Percentiles rank a stretch among this genome's conserved stretches.
Conservation (phyloP, 2,797 vertebrate genomes). For the Mycteria americana region DNA sequence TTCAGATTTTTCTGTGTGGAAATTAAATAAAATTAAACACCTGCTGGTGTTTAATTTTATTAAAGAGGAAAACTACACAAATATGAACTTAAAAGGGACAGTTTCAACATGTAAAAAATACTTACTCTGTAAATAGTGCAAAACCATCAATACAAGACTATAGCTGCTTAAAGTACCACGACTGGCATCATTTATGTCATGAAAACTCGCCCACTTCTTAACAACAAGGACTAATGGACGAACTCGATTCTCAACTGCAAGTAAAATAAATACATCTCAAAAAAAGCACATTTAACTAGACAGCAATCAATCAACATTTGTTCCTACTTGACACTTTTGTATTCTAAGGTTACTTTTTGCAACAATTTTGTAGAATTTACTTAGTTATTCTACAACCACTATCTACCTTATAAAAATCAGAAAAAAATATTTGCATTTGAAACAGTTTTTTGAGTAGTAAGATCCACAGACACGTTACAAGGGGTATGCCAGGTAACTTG, state of each 20-base stretch:
- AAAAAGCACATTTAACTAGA: not conserved
- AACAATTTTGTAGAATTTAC: not conserved
- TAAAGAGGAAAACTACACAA: not conserved
- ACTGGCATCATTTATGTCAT: conserved; percentile 94
- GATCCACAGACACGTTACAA: not conserved
- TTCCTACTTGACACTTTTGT: not conserved
- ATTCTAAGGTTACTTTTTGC: not conserved
- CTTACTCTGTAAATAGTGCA: conserved; percentile 99
- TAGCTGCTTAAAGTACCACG: conserved; percentile 97
- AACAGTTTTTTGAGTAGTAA: not conserved
- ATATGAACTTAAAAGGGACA: not conserved
- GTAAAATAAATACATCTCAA: conserved; percentile 59
- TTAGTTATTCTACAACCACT: not conserved
- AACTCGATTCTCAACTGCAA: conserved; percentile 90
- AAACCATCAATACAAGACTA: conserved; percentile 93
- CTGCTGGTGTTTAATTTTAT: not conserved
- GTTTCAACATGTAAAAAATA: conserved; percentile 15
- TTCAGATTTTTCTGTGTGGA: not conserved
- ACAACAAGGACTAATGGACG: conserved; percentile 90
- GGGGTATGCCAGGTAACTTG: not conserved
- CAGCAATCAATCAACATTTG: not conserved
- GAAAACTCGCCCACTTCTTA: conserved; percentile 93
- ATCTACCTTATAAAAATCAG: not conserved
- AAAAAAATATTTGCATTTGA: not conserved
- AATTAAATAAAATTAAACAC: too few species aligned